phyloP scores from a whole-genome alignment of 2,113 vertebrate genomes.

The Chamaetylas fuelleborni region DNA sequence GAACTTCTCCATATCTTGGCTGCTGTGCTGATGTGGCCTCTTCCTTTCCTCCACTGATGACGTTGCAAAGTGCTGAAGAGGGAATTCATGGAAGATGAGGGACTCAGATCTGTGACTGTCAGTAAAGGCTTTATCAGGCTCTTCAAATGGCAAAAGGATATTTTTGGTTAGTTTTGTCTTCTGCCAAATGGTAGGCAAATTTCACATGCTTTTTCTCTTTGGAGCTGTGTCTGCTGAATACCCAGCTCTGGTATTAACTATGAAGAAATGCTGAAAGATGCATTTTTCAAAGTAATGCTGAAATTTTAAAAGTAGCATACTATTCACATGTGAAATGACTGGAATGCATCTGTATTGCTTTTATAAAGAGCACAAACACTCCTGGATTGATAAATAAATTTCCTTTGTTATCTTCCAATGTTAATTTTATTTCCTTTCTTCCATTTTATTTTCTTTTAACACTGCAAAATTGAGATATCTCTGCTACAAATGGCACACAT shows the following conservation, averaged over 20 bases:
- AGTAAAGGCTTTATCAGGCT: neutral
- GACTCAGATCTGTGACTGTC: neutral
- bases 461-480: neutral
- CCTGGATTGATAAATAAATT: neutral
- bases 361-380: neutral
- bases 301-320: neutral
- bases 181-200: neutral
- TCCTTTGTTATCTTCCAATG: neutral
- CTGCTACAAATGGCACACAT: neutral
- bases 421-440: neutral
- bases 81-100: neutral
- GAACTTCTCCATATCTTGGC: neutral
- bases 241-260: neutral
- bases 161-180: neutral
- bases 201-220: neutral
- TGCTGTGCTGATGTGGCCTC: neutral
- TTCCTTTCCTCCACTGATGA: neutral
- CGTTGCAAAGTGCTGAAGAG: neutral
- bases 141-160: neutral
- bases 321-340: neutral
- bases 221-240: neutral
- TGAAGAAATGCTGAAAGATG: neutral
- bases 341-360: neutral
- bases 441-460: neutral
- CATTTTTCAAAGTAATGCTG: neutral